Evolutionary conservation across 1,140 invertebrate genomes (phyloP).

Genomic region (Nephila pilipes): DNA sequence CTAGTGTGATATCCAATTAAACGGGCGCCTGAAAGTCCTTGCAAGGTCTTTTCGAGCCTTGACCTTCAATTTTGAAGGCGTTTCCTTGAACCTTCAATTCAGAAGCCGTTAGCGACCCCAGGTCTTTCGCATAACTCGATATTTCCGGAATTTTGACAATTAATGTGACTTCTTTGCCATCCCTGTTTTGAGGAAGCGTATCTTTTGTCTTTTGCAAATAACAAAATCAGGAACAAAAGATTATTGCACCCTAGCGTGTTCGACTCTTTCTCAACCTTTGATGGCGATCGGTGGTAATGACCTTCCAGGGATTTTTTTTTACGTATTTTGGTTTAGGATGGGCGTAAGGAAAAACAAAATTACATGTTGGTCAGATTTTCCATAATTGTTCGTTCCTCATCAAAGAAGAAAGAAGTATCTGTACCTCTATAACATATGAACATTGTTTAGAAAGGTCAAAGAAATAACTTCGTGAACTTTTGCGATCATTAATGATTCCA

Average conservation of each 20-base stretch:
- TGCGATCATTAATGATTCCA: background rate
- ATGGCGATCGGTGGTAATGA: conserved; percentile 52
- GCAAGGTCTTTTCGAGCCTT: conserved; percentile 61
- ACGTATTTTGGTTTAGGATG: conserved; percentile 39
- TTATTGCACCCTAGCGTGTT: conserved; percentile 68
- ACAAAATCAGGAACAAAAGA: conserved; percentile 61
- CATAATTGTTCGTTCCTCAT: conserved; percentile 44
- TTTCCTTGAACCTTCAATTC: conserved; percentile 45
- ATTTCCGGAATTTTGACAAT: conserved; percentile 74
- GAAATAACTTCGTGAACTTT: conserved; percentile 63
- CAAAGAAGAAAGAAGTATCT: conserved; percentile 5
- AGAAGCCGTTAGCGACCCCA: conserved; percentile 29
- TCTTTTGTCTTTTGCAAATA: conserved; percentile 33
- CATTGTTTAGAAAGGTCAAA: conserved; percentile 51
- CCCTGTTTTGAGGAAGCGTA: conserved; percentile 28
- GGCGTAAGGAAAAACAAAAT: conserved; percentile 64
- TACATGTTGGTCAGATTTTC: conserved; percentile 65
- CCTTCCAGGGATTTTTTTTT: conserved; percentile 53
- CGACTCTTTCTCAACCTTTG: conserved; percentile 13
- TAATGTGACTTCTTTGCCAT: conserved; percentile 25
- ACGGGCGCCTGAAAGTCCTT: conserved; percentile 69
- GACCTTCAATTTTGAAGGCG: conserved; percentile 65
- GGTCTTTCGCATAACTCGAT: conserved; percentile 26
- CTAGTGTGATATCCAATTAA: conserved; percentile 60
- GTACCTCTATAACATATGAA: conserved; percentile 29